A percentile compares a stretch with the other conserved stretches of the same genome.
Evolutionary conservation across 1,140 invertebrate species (phyloP).

Genomic region (Cotesia vestalis): DNA sequence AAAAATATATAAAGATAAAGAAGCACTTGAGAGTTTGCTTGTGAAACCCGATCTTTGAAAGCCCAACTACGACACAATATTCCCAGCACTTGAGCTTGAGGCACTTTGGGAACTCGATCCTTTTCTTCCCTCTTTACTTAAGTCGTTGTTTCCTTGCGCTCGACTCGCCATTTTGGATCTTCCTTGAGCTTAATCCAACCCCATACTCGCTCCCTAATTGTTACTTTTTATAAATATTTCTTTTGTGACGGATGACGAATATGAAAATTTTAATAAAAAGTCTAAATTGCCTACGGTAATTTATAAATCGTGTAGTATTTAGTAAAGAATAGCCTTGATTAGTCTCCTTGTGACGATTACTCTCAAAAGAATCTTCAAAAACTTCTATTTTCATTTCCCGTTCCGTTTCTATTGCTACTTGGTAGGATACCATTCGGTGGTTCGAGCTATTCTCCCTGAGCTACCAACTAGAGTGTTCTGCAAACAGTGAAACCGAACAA

Average conservation of each 20-base stretch:
- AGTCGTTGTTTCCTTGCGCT: background rate
- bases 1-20: constrained; percentile 6
- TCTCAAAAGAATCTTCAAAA: background rate
- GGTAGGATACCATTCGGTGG: constrained; percentile 1
- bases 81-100: constrained; percentile 17
- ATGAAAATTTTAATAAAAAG: background rate
- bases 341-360: constrained; percentile 2
- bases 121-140: background rate
- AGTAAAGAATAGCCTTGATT: background rate
- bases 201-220: background rate
- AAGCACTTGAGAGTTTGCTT: constrained; percentile 4
- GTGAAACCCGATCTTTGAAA: constrained; percentile 29
- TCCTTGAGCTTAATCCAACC: background rate
- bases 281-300: background rate
- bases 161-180: background rate
- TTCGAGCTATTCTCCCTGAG: constrained; percentile 30
- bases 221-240: background rate
- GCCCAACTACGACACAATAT: background rate
- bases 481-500: constrained; percentile 49
- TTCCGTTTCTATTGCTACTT: background rate
- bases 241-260: background rate
- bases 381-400: background rate
- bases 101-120: constrained; percentile 6
- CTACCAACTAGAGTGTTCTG: constrained; percentile 49
- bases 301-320: background rate